phyloP scores from a whole-genome alignment of 1,140 invertebrate species.

The Pseudoatta argentina region DNA sequence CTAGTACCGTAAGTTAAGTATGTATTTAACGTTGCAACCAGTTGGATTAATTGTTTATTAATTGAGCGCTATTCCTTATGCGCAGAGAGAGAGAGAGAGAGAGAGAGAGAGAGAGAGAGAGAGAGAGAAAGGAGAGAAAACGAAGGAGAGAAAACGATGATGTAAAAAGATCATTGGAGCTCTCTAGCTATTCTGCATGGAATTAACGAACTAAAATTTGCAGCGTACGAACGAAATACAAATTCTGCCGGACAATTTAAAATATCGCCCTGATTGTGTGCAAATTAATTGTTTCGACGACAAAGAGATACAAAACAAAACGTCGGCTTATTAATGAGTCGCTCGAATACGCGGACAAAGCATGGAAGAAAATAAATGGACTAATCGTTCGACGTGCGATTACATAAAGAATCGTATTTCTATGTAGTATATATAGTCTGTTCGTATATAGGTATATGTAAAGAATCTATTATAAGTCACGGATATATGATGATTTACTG shows the following conservation, averaged over 20 bases:
- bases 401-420: slow-evolving; percentile 37
- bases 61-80: slow-evolving; percentile 42
- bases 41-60: slow-evolving; percentile 50
- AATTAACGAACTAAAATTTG: slow-evolving; percentile 57
- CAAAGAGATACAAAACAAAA: slow-evolving; percentile 49
- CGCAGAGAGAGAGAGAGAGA: neutral
- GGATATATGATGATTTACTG: slow-evolving; percentile 16
- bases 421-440: neutral
- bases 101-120: too few relatives aligned
- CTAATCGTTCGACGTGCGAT: slow-evolving; percentile 48
- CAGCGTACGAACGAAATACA: slow-evolving; percentile 30
- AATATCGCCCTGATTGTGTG: slow-evolving; percentile 46
- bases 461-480: slow-evolving; percentile 5
- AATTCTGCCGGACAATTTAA: slow-evolving; percentile 48
- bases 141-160: too few relatives aligned
- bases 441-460: slow-evolving; percentile 2
- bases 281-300: slow-evolving; percentile 55
- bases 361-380: slow-evolving; percentile 36
- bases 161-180: slow-evolving; percentile 40
- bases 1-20: slow-evolving; percentile 17
- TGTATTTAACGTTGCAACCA: slow-evolving; percentile 37
- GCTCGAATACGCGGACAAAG: slow-evolving; percentile 35
- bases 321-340: slow-evolving; percentile 52
- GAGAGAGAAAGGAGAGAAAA: too few relatives aligned
- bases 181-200: slow-evolving; percentile 34